phyloP scores from a whole-genome alignment of 2,113 vertebrate species.

The Nothobranchius kuhntae region DNA sequence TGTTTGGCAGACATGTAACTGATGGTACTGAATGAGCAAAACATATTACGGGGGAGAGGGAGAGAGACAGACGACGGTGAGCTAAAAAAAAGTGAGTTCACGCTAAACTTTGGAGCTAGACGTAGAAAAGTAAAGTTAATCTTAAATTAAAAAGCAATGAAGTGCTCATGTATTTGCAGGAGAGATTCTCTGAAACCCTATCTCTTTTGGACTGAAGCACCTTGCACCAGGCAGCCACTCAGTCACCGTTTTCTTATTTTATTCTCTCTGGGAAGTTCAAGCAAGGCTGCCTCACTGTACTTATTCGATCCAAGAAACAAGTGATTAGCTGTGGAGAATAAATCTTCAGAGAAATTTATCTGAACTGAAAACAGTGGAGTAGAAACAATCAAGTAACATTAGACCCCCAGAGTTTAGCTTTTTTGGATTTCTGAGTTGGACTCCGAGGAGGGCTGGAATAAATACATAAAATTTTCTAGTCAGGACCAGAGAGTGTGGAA shows the following conservation, averaged over 20 bases:
- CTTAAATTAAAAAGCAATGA: constrained; percentile 77
- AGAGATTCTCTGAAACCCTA: constrained; percentile 63
- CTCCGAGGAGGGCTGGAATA: constrained; percentile 56
- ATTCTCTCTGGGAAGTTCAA: constrained; percentile 57
- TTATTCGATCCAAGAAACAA: constrained; percentile 68
- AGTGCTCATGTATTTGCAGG: constrained; percentile 55
- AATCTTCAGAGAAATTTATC: constrained; percentile 69
- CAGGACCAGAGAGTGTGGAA: constrained; percentile 41
- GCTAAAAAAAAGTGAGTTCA: constrained; percentile 32
- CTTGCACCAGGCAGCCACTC: constrained; percentile 59
- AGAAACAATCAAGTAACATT: constrained; percentile 71
- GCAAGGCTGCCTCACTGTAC: constrained; percentile 69
- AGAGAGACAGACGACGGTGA: constrained; percentile 8
- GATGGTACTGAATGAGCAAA: constrained; percentile 75
- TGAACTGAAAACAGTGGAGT: constrained; percentile 68
- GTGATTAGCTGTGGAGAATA: constrained; percentile 79
- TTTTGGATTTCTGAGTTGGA: constrained; percentile 58
- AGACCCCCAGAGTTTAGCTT: constrained; percentile 55
- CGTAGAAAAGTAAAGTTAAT: constrained; percentile 62
- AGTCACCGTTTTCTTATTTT: constrained; percentile 61
- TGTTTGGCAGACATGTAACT: constrained; percentile 76
- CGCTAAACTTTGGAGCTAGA: constrained; percentile 33
- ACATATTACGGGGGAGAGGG: constrained; percentile 60
- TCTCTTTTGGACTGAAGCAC: constrained; percentile 60
- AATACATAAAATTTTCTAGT: constrained; percentile 65